Conservation (phyloP, 2,113 vertebrate genomes). For the Bubo bubo region DNA sequence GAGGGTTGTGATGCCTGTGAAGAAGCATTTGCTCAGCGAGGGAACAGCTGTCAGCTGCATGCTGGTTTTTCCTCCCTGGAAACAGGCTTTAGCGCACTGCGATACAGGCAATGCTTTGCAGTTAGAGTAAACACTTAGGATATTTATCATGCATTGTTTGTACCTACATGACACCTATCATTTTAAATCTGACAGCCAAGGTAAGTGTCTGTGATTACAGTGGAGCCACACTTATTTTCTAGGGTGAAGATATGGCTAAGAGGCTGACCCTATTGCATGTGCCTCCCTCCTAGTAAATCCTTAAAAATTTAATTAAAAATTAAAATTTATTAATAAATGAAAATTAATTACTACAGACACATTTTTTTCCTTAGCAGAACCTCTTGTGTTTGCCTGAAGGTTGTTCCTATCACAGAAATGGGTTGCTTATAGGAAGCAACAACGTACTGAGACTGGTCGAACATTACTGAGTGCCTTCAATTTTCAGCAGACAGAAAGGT, state of each 20-base stretch:
- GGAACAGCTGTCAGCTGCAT: slow-evolving; percentile 58
- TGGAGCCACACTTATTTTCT: neutral
- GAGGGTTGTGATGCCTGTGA: neutral
- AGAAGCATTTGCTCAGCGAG: slow-evolving; percentile 21
- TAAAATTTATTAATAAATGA: no score
- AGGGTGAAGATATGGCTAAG: neutral
- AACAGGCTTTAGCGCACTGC: neutral
- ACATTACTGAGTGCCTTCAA: neutral
- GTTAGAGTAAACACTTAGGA: neutral
- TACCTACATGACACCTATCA: neutral
- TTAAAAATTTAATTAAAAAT: neutral
- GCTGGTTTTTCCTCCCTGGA: neutral
- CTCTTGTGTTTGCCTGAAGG: neutral
- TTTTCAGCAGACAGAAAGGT: neutral
- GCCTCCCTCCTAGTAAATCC: neutral
- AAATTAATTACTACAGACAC: neutral
- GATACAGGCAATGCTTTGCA: neutral
- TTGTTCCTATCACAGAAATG: neutral
- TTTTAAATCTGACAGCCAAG: neutral
- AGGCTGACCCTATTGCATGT: neutral
- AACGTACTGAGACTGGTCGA: neutral
- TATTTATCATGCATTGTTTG: neutral
- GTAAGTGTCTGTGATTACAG: neutral
- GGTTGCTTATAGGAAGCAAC: neutral
- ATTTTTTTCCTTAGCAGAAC: neutral